Evolutionary conservation across 37 sponge, comb jelly and placozoan genomes (phyloP), one percentile per base, ranked within the genome.

Genomic region (Petrosia ficiformis): DNA sequence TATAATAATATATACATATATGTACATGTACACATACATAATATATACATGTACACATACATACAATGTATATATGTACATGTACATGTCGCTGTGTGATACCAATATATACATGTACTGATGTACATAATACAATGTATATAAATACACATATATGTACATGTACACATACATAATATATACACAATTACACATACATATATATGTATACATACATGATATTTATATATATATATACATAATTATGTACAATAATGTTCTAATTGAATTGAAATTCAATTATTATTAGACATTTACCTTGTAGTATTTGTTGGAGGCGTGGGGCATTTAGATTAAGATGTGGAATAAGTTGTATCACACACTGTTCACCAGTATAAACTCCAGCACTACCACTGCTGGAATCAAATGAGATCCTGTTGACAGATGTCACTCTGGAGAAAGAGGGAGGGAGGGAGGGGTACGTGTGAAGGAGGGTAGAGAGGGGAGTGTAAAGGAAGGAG

Each of bases 271-370:
- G n/a, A n/a, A n/a, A n/a, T n/a, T n/a, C n/a, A 22, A 11, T 25
- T 30, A 26, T 30, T 38, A 2, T n/a, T n/a, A n/a, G n/a, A n/a
- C n/a, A n/a, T 35, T 16, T 5, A 79, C 86, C 86, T 74, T 86
- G 86, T 58, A 86, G 71, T 74, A 86, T 86, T 37, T 86, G 86
- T 39, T 86, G 86, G 22, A 90, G 83, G 3, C 87, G 68, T 11
- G 71, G 58, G 24, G 87, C 81, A 43, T 90, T 82, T 70, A 86
- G 83, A 68, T 85, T 86, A 63, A 86, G 83, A 77, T 85, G 74
- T 22, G 79, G 86, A 26, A 90, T 85, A 37, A 90, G 83, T 38
- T 85, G 86, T 11, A 86, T 79, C 39, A 86, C 86, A 59, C 80
- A 75, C 34, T 79, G 68, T 40, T 74, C 68, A 19, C 36, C 21